phyloP scores from a whole-genome alignment of 2,888 invertebrate species.

The Orchestes rusci region DNA sequence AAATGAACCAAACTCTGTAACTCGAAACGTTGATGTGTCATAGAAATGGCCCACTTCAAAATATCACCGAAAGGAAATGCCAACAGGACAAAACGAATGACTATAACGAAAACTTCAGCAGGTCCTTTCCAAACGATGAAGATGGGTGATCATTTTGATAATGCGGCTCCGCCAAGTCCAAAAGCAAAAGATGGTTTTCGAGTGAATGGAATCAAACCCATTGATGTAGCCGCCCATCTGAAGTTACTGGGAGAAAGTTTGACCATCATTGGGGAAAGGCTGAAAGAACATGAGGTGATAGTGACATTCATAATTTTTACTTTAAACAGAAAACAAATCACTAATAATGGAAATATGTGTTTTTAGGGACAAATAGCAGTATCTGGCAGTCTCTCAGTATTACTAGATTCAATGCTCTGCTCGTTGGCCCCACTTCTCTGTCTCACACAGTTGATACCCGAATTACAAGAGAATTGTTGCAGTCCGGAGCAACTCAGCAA shows the following conservation, averaged over 20 bases:
- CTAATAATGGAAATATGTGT: too few relatives aligned
- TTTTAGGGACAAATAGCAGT: constrained; percentile 87
- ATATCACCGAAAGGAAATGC: constrained; percentile 18
- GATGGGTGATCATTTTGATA: constrained; percentile 24
- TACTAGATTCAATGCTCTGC: constrained; percentile 87
- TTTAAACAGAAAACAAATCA: too few relatives aligned
- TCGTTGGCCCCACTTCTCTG: constrained; percentile 84
- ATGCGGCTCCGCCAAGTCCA: constrained; percentile 40
- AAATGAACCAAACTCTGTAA: too few relatives aligned
- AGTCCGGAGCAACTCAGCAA: constrained; percentile 46
- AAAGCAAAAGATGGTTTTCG: constrained; percentile 47
- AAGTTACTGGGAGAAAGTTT: constrained; percentile 89
- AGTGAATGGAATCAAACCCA: constrained; percentile 68
- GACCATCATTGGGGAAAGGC: constrained; percentile 84
- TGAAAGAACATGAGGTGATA: constrained; percentile 90
- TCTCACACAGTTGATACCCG: constrained; percentile 76
- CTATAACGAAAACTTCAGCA: too few relatives aligned
- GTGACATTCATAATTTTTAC: too few relatives aligned
- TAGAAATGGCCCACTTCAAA: constrained; percentile 33
- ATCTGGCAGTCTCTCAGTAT: constrained; percentile 87
- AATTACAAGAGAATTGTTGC: constrained; percentile 59
- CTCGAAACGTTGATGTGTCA: too few relatives aligned
- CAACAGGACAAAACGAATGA: too few relatives aligned
- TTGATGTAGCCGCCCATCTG: constrained; percentile 89
- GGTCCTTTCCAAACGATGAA: constrained; percentile 31